Evolutionary conservation across 2,113 vertebrate genomes (phyloP), one percentile per base, ranked within the genome.

Genomic region (Onychostoma macrolepis): DNA sequence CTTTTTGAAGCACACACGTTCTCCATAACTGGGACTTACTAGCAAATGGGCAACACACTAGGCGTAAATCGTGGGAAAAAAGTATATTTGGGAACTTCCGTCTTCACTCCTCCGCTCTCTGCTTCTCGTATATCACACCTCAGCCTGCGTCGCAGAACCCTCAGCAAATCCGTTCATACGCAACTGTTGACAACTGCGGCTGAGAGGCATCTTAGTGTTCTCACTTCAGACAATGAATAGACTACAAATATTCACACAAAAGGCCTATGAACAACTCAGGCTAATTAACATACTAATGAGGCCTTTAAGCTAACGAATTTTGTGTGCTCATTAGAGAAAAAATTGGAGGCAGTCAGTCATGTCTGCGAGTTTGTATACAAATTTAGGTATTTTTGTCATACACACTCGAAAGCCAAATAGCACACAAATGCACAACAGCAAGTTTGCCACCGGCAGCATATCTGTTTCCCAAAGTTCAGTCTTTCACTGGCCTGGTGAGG

Each of bases 241-340:
- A 72, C 77, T 56, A 74, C 85, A 71, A n/a, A 48, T 65, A 81
- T 84, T 79, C 83, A 78, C 74, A 56, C 83, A 63, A 71, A 63
- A 56, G 30, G 56, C 36, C 41, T n/a, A 72, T 33, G 38, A 91
- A 86, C 84, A 43, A 90, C 87, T 88, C 85, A 61, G 86, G 90
- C 86, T 90, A 89, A 93, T 93, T 92, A 93, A 87, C 91, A 91
- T 92, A 83, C 91, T 94, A 91, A 92, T 92, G 84, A 91, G 72
- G 8, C 74, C 86, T 92, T 87, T 87, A 85, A 74, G 83, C 67
- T 88, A 87, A 85, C 87, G 82, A 65, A 80, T 84, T 88, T 72
- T 77, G 63, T 83, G 87, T 86, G 71, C 87, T 86, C 84, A 80
- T 84, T 85, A 58, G 53, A 80, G 80, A 71, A 83, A 83, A 83